Base-by-base conservation (phyloP, 2,113 vertebrate genomes). In the Takifugu flavidus region DNA sequence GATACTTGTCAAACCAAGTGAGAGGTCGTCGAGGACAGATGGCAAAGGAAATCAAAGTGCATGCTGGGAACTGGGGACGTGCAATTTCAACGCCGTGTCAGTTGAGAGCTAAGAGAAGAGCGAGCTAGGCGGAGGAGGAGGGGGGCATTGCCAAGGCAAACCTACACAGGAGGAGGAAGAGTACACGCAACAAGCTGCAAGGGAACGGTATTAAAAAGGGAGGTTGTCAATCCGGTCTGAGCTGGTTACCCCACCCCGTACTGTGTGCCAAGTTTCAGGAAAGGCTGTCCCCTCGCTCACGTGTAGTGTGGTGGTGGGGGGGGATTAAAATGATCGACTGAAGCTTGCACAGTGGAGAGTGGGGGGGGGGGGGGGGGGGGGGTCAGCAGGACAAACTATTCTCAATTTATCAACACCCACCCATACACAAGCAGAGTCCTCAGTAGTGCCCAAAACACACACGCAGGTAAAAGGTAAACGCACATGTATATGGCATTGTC, bases 201-300 rank as follows among this genome's bases (percentile, higher is more conserved):
- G 83, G 79, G 88, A 91, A 87, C 77, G 70, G 89, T 84, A 91
- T 90, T 91, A 92, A 90, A 90, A 82, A 89, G 89, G 82, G 90
- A 92, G 90, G 89, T 88, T 91, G 90, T 91, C 91, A 91, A 92
- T 91, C 90, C 88, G 87, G 91, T 92, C 90, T 92, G 88, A 92
- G 89, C 90, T 88, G 86, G 91, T 92, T 92, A 91, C 91, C 91
- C 91, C 91, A 91, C 91, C 91, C 91, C 85, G 69, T 54, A 76
- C 76, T 78, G 67, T 85, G 86, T 91, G 90, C 90, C 90, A 92
- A 91, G 89, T 91, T 91, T 89, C 87, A 90, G 89, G 86, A 87
- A 90, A 90, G 89, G 89, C 89, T 89, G 88, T 89, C 85, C 91
- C 84, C 90, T 89, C 71, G 86, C 86, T 90, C 89, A 92, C 88